phyloP scores from a whole-genome alignment of 2,113 vertebrate genomes.

The Garra rufa region DNA sequence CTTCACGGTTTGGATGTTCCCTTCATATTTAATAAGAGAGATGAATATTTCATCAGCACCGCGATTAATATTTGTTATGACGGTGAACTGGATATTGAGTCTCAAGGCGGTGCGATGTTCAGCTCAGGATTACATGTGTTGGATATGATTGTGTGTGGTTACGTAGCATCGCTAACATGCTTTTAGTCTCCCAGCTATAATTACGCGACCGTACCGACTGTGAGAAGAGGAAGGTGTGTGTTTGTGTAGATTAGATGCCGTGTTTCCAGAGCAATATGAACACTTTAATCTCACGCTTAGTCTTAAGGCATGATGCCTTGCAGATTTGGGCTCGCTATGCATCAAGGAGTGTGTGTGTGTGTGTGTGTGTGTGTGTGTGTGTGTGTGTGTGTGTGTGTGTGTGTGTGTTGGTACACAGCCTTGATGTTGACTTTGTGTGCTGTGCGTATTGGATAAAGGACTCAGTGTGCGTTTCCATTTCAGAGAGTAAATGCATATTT shows the following conservation, averaged over 20 bases:
- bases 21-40: conserved; percentile 26
- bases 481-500: conserved; percentile 30
- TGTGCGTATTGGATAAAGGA: conserved; percentile 3
- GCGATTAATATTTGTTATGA: conserved; percentile 15
- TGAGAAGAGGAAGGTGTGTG: conserved; percentile 22
- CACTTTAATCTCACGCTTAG: conserved; percentile 16
- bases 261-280: not conserved
- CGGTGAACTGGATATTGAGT: conserved; percentile 22
- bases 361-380: too few relatives aligned
- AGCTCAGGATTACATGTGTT: conserved; percentile 3
- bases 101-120: conserved; percentile 31
- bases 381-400: too few relatives aligned
- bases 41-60: conserved; percentile 21
- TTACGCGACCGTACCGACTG: not conserved
- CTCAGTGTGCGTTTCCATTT: conserved; percentile 11
- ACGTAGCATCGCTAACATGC: conserved; percentile 15
- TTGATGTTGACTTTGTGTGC: conserved; percentile 31
- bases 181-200: conserved; percentile 30
- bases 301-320: conserved; percentile 18
- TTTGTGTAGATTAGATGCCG: conserved; percentile 4
- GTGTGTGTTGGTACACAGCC: conserved; percentile 6
- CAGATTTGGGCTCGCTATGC: too few relatives aligned
- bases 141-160: conserved; percentile 19
- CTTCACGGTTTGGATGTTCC: conserved; percentile 28
- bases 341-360: too few relatives aligned